Conservation (phyloP, 2,888 invertebrate genomes). For the Drosophila macrothrix region DNA sequence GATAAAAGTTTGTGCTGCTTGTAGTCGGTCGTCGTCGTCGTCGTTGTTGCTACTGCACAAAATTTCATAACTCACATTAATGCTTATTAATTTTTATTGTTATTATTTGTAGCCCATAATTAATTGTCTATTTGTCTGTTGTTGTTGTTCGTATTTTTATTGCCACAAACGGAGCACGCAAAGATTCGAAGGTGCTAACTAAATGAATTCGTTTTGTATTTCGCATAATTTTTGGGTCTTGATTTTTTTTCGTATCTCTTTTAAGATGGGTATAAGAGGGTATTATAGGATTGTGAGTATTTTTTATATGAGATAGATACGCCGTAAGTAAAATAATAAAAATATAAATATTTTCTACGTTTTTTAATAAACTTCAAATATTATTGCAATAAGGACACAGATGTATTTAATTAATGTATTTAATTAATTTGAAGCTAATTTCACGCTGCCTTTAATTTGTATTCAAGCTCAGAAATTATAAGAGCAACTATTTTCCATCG, state of each 20-base stretch:
- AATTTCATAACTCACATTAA: conserved; percentile 76
- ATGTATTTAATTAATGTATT: background rate
- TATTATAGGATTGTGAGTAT: background rate
- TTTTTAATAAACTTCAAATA: background rate
- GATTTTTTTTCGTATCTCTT: conserved; percentile 3
- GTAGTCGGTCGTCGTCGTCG: background rate
- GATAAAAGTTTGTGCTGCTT: conserved; percentile 54
- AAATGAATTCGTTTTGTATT: conserved; percentile 70
- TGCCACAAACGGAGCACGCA: conserved; percentile 35
- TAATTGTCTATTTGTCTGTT: conserved; percentile 75
- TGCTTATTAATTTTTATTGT: conserved; percentile 79
- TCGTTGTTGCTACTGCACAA: conserved; percentile 50
- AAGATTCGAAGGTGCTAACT: conserved; percentile 65
- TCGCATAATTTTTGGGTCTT: conserved; percentile 7
- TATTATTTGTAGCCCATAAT: conserved; percentile 78
- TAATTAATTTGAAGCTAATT: background rate
- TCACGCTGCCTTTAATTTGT: background rate
- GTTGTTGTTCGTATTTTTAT: conserved; percentile 50
- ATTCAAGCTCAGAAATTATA: background rate
- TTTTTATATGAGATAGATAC: background rate
- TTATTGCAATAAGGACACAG: background rate
- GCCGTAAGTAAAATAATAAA: background rate
- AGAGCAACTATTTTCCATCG: background rate
- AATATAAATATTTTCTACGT: fast-evolving
- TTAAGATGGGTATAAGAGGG: no score